phyloP scores from a whole-genome alignment of 2,113 vertebrate genomes.

The Pelusios castaneus region DNA sequence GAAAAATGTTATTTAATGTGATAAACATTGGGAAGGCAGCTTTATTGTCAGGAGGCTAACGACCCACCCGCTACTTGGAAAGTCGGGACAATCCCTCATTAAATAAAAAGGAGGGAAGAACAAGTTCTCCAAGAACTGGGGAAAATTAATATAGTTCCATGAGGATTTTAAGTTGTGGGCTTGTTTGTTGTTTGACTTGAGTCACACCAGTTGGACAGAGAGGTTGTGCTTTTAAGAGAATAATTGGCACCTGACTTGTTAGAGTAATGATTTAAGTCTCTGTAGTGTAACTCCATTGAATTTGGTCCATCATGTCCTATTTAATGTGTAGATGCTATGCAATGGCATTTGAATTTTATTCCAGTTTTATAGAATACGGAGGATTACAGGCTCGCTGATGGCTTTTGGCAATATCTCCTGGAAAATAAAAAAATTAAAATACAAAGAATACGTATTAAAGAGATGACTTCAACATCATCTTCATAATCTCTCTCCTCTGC shows the following conservation, averaged over 20 bases:
- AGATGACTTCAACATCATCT: constrained; percentile 18
- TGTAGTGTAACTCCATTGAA: constrained; percentile 51
- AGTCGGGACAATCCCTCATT: constrained; percentile 68
- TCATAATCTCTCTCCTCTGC: neutral
- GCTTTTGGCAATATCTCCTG: constrained; percentile 50
- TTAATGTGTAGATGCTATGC: constrained; percentile 68
- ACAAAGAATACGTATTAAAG: constrained; percentile 22
- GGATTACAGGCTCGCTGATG: constrained; percentile 56
- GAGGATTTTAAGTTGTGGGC: constrained; percentile 63
- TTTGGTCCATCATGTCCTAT: constrained; percentile 71
- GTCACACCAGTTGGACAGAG: constrained; percentile 66
- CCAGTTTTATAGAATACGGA: constrained; percentile 61
- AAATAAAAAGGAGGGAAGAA: constrained; percentile 66
- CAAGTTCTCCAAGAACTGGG: constrained; percentile 69
- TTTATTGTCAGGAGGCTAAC: constrained; percentile 72
- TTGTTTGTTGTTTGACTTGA: constrained; percentile 74
- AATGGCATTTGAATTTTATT: constrained; percentile 57
- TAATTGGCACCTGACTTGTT: constrained; percentile 65
- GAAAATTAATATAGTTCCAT: constrained; percentile 59
- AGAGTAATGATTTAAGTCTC: constrained; percentile 57
- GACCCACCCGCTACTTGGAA: constrained; percentile 75
- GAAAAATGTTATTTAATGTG: constrained; percentile 67
- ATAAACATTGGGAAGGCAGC: constrained; percentile 73
- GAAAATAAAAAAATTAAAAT: constrained; percentile 54
- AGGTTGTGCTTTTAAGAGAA: constrained; percentile 51